A percentile compares a stretch with the other conserved stretches of the same genome.
Conservation (phyloP, 2,888 invertebrate species). For the Melolontha melolontha region DNA sequence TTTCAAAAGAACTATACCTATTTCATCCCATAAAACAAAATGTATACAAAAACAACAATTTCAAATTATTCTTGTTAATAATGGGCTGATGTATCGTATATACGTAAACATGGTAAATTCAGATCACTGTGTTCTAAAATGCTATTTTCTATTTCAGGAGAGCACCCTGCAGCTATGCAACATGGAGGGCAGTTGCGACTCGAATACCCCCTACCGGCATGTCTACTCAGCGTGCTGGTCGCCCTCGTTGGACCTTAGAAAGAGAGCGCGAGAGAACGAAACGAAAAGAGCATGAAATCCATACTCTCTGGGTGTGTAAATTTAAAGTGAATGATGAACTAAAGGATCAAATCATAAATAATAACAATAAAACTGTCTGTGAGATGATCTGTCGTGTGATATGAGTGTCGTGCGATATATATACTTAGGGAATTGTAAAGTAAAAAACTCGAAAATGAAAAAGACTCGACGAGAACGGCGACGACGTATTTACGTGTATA, state of each 20-base stretch:
- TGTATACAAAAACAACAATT: no score
- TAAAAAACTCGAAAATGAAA: no score
- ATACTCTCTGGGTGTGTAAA: constrained; percentile 2
- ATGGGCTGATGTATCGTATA: no score
- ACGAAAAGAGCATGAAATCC: constrained; percentile 2
- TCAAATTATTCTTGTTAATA: no score
- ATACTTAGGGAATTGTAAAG: no score
- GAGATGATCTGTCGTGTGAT: no score
- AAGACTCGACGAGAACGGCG: no score
- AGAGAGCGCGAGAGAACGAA: neutral
- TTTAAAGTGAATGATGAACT: constrained; percentile 19
- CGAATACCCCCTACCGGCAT: constrained; percentile 79
- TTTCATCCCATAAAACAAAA: no score
- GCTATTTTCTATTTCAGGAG: constrained; percentile 69
- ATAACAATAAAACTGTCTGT: constrained; percentile 1
- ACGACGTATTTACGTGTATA: no score
- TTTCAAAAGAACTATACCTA: no score
- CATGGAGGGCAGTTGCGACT: constrained; percentile 79
- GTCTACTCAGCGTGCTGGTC: constrained; percentile 76
- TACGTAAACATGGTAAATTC: no score
- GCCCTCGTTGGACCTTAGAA: constrained; percentile 70
- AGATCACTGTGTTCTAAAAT: constrained; percentile 13
- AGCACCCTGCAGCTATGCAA: constrained; percentile 89
- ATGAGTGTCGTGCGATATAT: no score
- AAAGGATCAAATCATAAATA: constrained; percentile 7